Conservation (phyloP, 1,140 invertebrate genomes). For the Heliothis virescens region DNA sequence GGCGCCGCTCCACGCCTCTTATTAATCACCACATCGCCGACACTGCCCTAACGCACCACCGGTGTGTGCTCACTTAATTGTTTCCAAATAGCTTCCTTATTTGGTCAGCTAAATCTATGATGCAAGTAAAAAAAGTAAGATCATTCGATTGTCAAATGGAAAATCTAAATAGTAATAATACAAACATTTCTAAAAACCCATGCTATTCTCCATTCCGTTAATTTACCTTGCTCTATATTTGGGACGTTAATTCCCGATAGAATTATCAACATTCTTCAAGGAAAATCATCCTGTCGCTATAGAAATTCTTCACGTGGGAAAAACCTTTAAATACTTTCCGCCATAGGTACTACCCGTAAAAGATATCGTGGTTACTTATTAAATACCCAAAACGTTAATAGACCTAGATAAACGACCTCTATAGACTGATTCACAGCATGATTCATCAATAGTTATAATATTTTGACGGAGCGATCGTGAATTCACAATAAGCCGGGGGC, state of each 20-base stretch:
- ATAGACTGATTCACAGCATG: conserved; percentile 49
- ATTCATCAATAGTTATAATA: conserved; percentile 52
- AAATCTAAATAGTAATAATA: too few relatives aligned
- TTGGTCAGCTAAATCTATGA: neutral
- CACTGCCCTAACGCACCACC: conserved; percentile 21
- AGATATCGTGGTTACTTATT: neutral
- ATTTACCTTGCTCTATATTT: too few relatives aligned
- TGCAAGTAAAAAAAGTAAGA: conserved; percentile 2
- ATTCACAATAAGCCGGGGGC: conserved; percentile 70
- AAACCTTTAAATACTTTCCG: neutral
- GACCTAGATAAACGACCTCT: neutral
- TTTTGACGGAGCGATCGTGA: conserved; percentile 62
- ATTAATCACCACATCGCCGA: conserved; percentile 74
- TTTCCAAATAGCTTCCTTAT: conserved; percentile 46
- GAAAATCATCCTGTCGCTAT: neutral
- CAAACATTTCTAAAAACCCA: too few relatives aligned
- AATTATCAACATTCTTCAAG: neutral
- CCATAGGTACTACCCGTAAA: neutral
- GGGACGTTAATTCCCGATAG: neutral
- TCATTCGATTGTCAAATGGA: too few relatives aligned
- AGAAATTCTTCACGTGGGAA: neutral
- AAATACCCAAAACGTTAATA: neutral
- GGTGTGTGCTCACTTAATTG: conserved; percentile 47
- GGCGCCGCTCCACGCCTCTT: conserved; percentile 68
- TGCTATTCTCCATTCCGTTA: too few relatives aligned